Base-by-base conservation (phyloP, 2,888 invertebrate species). In the Patella depressa region DNA sequence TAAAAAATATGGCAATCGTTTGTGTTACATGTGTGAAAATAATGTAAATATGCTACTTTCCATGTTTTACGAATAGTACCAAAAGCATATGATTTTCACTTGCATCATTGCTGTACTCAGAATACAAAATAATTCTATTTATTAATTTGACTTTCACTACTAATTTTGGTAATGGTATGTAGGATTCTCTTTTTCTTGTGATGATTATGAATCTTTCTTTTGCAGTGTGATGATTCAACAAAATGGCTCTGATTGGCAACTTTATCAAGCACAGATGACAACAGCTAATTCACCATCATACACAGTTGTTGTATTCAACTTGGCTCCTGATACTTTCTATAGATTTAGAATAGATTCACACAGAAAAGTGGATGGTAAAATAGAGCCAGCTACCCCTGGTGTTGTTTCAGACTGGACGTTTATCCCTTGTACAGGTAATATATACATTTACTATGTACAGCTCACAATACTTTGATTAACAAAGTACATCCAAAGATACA, bases 331-430 rank as follows among this genome's bases (percentile, higher is more conserved):
- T 72, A 80, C 71, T 3, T 70, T 53, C 14, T 87, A 86, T 79
- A 78, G 75, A 71, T 85, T 85, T 80, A 77, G 88, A n/a, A 84
- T 87, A 24, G 86, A 87, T 76, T 84, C 84, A 24, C 79, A 82
- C 54, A 83, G 84, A 24, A 17, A 34, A 19, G 83, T 84, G 72
- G 85, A 81, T 11, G 83, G 79, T 5, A 88, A 88, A 74, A 53
- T 82, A 4, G 74, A 82, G 79, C 65, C 57, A 72, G 19, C 81
- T 77, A 45, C 81, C 81, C 24, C 73, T 5, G 85, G 85, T 5
- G 71, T 80, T 57, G 34, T 15, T 15, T 82, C 85, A 0, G 79
- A 78, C 9, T 76, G 69, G n/a, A 78, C 80, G 14, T 72, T 71
- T n/a, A 82, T 83, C 3, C 81, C 79, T 0, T 88, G 88, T 54